Evolutionary conservation across 2,888 invertebrate genomes (phyloP).

Genomic region (Taenaris catops): DNA sequence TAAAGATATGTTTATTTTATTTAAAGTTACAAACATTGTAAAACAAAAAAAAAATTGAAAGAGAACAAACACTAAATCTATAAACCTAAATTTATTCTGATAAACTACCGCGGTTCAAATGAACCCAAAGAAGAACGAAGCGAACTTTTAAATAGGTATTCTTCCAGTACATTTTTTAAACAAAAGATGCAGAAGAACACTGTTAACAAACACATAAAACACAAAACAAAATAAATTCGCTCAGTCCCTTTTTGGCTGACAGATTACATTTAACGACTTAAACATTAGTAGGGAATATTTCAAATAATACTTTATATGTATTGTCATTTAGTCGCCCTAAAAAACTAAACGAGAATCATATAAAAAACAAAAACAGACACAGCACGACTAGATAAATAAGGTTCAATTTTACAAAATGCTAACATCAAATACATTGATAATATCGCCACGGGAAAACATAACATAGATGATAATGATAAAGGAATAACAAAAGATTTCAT

Average conservation of each 20-base stretch:
- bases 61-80: too few relatives aligned
- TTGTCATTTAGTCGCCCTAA: conserved; percentile 79
- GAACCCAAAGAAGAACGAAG: conserved; percentile 31
- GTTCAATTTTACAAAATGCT: not conserved
- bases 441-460: not conserved
- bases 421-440: not conserved
- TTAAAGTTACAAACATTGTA: too few relatives aligned
- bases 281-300: conserved; percentile 62
- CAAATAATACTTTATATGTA: conserved; percentile 67
- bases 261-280: conserved; percentile 47
- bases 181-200: conserved; percentile 33
- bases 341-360: conserved; percentile 75
- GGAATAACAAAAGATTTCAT: conserved; percentile 5
- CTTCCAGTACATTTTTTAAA: conserved; percentile 39
- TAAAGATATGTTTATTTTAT: too few relatives aligned
- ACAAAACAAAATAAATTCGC: conserved; percentile 18
- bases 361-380: conserved; percentile 32
- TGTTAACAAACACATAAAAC: conserved; percentile 17
- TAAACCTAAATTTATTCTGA: too few relatives aligned
- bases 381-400: conserved; percentile 7
- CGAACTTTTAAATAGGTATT: conserved; percentile 36
- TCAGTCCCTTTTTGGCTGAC: conserved; percentile 14
- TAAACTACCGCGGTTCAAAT: too few relatives aligned
- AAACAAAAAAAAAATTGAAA: too few relatives aligned
- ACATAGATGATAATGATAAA: conserved; percentile 2